Conservation (phyloP, 2,888 invertebrate species). For the Escarpia spicata region DNA sequence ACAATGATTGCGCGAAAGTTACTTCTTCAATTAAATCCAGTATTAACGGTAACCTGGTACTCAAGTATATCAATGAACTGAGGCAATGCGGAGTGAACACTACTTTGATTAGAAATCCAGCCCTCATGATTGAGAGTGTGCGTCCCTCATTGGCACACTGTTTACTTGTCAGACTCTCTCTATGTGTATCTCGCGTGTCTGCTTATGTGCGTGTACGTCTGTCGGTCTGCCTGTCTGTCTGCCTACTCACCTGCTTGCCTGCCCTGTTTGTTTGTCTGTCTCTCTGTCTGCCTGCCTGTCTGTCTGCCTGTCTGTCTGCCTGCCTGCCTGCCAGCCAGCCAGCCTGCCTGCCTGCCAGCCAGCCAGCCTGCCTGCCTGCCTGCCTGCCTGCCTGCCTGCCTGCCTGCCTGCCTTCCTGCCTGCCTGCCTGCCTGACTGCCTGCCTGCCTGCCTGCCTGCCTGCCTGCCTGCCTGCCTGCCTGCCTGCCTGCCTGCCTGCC, state of each 20-base stretch:
- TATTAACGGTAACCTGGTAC: no score
- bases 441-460: constrained; percentile 25
- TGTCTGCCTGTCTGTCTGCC: neutral
- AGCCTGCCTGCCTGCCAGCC: neutral
- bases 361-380: neutral
- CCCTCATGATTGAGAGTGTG: no score
- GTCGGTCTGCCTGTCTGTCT: neutral
- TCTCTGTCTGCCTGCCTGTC: neutral
- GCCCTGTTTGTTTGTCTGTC: neutral
- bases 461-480: constrained; percentile 26
- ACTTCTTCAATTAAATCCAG: no score
- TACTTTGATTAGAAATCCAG: no score
- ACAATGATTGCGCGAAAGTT: no score
- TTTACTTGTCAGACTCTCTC: no score
- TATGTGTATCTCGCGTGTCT: neutral
- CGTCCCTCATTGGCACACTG: no score
- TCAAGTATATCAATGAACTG: no score
- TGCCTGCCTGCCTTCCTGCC: constrained; percentile 7
- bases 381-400: neutral
- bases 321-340: neutral
- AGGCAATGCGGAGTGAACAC: neutral
- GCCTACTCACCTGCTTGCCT: neutral
- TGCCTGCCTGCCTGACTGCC: constrained; percentile 18
- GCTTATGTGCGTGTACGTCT: neutral
- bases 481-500: constrained; percentile 14